Evolutionary conservation across 2,888 invertebrate species (phyloP).

Genomic region (Cacoxenus indagator): DNA sequence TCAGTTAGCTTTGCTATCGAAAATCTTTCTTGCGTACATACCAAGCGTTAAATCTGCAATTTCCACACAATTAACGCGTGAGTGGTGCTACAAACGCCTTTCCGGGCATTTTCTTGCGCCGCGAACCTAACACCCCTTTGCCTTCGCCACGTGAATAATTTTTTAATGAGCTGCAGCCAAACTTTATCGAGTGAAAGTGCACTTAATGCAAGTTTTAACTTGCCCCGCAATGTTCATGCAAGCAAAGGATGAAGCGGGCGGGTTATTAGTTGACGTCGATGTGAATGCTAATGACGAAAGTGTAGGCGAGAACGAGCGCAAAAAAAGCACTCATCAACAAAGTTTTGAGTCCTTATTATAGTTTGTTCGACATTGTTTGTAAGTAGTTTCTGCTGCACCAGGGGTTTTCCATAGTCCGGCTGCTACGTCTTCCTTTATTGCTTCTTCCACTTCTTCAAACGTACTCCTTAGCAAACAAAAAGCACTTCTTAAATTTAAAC

Average conservation of each 20-base stretch:
- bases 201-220: constrained; percentile 54
- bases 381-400: not conserved
- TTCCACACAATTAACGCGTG: constrained; percentile 59
- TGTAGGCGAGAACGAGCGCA: not conserved
- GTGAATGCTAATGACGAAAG: not conserved
- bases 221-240: constrained; percentile 1
- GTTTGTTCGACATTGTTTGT: constrained; percentile 10
- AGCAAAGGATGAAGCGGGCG: too few species aligned
- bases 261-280: not conserved
- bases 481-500: constrained; percentile 2
- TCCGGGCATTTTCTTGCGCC: constrained; percentile 23
- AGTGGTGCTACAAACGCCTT: constrained; percentile 42
- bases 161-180: constrained; percentile 20
- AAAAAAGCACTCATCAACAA: constrained; percentile 3
- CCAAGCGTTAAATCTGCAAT: constrained; percentile 1
- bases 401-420: not conserved
- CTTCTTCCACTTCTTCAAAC: not conserved
- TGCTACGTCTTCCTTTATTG: not conserved
- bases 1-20: not conserved
- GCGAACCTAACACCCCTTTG: not conserved
- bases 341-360: constrained; percentile 7
- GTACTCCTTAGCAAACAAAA: not conserved
- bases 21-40: not conserved
- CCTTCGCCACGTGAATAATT: constrained; percentile 2
- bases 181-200: constrained; percentile 43